Evolutionary conservation across 2,113 vertebrate genomes (phyloP), one percentile per base, ranked within the genome.

Genomic region (Equus przewalskii): DNA sequence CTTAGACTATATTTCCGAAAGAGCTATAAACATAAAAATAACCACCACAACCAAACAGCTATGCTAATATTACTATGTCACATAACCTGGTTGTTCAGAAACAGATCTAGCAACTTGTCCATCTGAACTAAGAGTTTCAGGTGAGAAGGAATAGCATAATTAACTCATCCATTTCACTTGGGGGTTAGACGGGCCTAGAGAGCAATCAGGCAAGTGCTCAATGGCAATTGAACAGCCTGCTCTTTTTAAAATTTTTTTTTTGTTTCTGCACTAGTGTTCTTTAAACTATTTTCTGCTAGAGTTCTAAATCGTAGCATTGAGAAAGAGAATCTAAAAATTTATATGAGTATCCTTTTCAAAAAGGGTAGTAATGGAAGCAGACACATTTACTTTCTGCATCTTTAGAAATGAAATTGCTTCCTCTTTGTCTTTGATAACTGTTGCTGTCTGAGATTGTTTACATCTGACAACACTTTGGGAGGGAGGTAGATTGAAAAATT

Each of bases 401-500:
- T 64, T 80, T 60, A 80, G 75, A 95, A 88, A 60, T 46, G 41
- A 80, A 87, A 87, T 92, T 36, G 80, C 28, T 89, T 89, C 16
- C 62, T 62, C 49, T 81, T 33, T 78, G 22, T 54, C 33, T 85
- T 73, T 46, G 58, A 44, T 41, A 79, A 73, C 16, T 75, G 28
- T 15, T 54, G 67, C 24, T 89, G 4, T 56, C 73, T 92, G 51
- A 94, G 72, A 56, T 33, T 60, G 28, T 56, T 21, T 64, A 8
- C 3, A 21, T 54, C 62, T 83, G 56, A 28, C 3, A 65, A 46
- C 0, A 8, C 19, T 30, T 30, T 58, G 33, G 18, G 22, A 41
- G 7, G 30, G 9, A 7, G 28, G 6, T 19, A 73, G 7, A 24
- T 9, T 79, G 30, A 72, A 94, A 89, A 44, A n/a, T 1, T 36